Evolutionary conservation across 2,113 vertebrate species (phyloP).

Genomic region (Lipophrys pholis): DNA sequence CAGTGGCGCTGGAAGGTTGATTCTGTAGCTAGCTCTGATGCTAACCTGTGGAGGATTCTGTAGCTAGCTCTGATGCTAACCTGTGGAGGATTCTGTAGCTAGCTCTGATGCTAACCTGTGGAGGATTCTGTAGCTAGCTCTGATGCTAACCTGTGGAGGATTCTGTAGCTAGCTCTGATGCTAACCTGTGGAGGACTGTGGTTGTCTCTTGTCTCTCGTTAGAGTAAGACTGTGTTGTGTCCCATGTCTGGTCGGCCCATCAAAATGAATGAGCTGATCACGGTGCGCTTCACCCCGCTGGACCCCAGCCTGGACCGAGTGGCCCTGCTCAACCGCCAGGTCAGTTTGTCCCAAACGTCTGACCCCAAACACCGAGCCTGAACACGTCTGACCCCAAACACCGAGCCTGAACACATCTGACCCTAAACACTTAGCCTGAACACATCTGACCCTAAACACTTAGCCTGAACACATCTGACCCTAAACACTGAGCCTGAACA

Average conservation of each 20-base stretch:
- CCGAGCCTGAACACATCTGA: neutral
- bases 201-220: neutral
- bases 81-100: too few relatives aligned
- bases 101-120: too few relatives aligned
- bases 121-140: too few relatives aligned
- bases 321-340: slow-evolving; percentile 88
- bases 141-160: too few relatives aligned
- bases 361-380: neutral
- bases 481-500: too few relatives aligned
- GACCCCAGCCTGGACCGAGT: slow-evolving; percentile 87
- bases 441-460: neutral
- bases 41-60: too few relatives aligned
- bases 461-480: too few relatives aligned
- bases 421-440: neutral
- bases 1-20: too few relatives aligned
- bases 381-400: neutral
- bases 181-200: too few relatives aligned
- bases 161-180: too few relatives aligned
- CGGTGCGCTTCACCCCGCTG: slow-evolving; percentile 85
- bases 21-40: too few relatives aligned
- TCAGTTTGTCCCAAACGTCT: slow-evolving; percentile 29
- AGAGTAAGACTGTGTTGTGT: slow-evolving; percentile 88
- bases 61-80: too few relatives aligned
- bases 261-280: slow-evolving; percentile 88
- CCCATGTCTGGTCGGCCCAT: slow-evolving; percentile 91